Conservation (phyloP, 2,113 vertebrate species). For the Gracilinanus agilis region DNA sequence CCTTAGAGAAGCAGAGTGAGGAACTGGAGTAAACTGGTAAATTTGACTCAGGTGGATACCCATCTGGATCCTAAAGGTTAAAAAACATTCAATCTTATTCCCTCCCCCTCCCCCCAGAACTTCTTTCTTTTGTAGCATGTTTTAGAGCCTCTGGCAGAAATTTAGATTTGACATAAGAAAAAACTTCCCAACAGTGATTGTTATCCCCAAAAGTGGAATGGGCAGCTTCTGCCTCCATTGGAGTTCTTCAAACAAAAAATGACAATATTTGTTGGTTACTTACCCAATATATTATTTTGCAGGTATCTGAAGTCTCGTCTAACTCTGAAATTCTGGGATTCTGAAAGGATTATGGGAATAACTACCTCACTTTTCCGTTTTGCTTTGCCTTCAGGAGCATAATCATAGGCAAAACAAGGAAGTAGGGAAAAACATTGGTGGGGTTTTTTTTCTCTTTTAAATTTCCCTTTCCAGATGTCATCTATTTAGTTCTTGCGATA, state of each 20-base stretch:
- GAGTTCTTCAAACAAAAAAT: neutral
- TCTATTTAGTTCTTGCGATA: constrained; percentile 72
- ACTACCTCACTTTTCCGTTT: neutral
- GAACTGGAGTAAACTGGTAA: neutral
- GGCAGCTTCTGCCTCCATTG: neutral
- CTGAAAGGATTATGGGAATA: neutral
- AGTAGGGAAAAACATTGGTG: constrained; percentile 22
- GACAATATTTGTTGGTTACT: neutral
- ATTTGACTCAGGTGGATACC: neutral
- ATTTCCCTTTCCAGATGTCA: constrained; percentile 75
- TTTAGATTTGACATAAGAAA: neutral
- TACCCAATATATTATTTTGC: neutral
- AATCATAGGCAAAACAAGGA: constrained; percentile 16
- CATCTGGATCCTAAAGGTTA: neutral
- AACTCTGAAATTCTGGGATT: neutral
- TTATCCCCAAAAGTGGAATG: neutral
- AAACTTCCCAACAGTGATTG: neutral
- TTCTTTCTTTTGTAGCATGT: neutral
- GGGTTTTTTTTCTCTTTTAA: constrained; percentile 48
- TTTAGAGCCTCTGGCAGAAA: constrained; percentile 23
- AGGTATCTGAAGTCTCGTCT: neutral
- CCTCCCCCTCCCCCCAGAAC: neutral
- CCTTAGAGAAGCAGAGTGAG: neutral
- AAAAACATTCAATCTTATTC: neutral
- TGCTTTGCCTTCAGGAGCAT: constrained; percentile 4